Base-by-base conservation (phyloP, 2,113 vertebrate genomes). In the Megaleporinus macrocephalus region DNA sequence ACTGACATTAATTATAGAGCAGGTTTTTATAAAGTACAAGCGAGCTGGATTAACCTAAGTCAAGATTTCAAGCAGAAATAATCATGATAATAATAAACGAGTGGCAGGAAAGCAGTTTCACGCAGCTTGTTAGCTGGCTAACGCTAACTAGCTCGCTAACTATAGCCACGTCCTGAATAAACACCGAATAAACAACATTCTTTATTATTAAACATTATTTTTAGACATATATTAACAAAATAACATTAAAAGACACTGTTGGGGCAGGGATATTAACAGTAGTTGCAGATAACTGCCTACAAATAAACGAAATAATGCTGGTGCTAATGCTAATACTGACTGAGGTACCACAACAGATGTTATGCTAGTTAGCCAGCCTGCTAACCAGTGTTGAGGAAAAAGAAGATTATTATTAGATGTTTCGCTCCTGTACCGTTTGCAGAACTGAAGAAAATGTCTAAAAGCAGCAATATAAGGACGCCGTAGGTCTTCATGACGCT, bases 371-470 rank as follows among this genome's bases (percentile, higher is more conserved):
- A 57, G 49, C 22, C 82, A 76, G 82, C 84, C 84, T 83, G 57
- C 75, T 84, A 62, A 26, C 0, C 44, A 24, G 27, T 22, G 13
- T 20, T 26, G 33, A 44, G 47, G 73, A 68, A 44, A 68, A 4
- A 30, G 5, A 24, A 51, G 9, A 49, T 5, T 22, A 30, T 29
- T 30, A 73, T n/a, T n/a, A n/a, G n/a, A n/a, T n/a, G n/a, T n/a
- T n/a, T n/a, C n/a, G n/a, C n/a, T n/a, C 2, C 55, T 90, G 53
- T 88, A 94, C 93, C 94, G 55, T 87, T 85, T 0, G 91, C 91
- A 82, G 90, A 88, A 9, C 86, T 89, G 33, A 91, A 78, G 7
- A 87, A 69, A 9, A 91, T 13, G 74, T 94, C 90, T 83, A 88
- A 84, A 2, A 91, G 81, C 66, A 95, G 61, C 16, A 95, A 65